A percentile compares a stretch with the other conserved stretches of the same genome.
Evolutionary conservation across 2,888 invertebrate genomes (phyloP).

Genomic region (Resseliella maxima): DNA sequence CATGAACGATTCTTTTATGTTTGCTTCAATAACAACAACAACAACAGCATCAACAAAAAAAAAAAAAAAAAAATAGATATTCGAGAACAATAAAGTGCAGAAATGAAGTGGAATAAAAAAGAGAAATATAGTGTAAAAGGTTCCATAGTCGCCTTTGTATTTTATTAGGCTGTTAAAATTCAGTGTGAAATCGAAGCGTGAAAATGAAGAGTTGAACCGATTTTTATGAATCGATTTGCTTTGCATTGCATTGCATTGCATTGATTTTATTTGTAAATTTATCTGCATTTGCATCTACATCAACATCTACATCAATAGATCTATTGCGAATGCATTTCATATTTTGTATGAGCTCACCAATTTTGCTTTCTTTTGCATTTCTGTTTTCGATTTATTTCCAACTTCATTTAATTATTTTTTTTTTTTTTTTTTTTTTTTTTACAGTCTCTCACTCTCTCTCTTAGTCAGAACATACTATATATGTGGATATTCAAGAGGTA

Average conservation of each 20-base stretch:
- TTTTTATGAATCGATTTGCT: constrained; percentile 17
- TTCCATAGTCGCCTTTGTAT: not conserved
- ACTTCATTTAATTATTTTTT: constrained; percentile 44
- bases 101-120: no score
- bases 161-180: constrained; percentile 26
- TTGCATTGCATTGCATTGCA: not conserved
- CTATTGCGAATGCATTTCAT: not conserved
- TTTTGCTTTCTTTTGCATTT: constrained; percentile 36
- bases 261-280: no score
- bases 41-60: not conserved
- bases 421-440: not conserved
- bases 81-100: no score
- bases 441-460: not conserved
- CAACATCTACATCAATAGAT: not conserved
- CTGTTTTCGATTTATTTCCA: constrained; percentile 44
- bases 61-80: not conserved
- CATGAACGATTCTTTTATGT: not conserved
- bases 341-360: not conserved
- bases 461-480: no score
- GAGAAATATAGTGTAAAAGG: not conserved
- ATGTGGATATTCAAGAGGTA: no score
- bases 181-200: not conserved
- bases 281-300: no score
- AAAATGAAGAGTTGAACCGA: not conserved
- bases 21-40: not conserved